Conservation (phyloP, 2,888 invertebrate species). For the Graphium colonna region DNA sequence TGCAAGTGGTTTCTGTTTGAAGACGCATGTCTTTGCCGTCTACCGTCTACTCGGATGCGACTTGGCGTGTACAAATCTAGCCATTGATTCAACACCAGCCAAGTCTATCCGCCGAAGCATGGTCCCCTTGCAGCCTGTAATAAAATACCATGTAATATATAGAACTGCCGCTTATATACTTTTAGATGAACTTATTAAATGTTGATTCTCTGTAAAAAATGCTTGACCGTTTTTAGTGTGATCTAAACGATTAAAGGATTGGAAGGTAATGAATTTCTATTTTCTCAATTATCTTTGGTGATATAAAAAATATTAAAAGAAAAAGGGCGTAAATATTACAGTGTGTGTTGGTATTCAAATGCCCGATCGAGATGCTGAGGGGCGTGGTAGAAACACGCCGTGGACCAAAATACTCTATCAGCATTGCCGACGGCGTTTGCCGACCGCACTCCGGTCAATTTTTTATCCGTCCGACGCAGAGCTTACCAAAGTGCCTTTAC, state of each 20-base stretch:
- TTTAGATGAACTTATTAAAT: constrained; percentile 69
- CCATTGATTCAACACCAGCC: constrained; percentile 34
- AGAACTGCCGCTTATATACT: constrained; percentile 67
- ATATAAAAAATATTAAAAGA: constrained; percentile 32
- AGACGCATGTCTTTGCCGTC: constrained; percentile 58
- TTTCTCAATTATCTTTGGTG: constrained; percentile 65
- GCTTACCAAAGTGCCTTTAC: constrained; percentile 50
- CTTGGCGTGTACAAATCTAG: constrained; percentile 52
- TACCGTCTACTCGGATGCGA: constrained; percentile 41
- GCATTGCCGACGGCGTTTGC: constrained; percentile 67
- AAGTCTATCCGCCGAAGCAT: constrained; percentile 63
- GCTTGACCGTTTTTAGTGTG: constrained; percentile 74
- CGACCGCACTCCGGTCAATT: constrained; percentile 57
- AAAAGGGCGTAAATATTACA: constrained; percentile 71
- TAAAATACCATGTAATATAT: constrained; percentile 46
- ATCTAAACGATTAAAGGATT: constrained; percentile 76
- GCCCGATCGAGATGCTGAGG: constrained; percentile 80
- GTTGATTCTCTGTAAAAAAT: constrained; percentile 69
- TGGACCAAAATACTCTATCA: constrained; percentile 73
- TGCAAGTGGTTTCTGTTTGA: constrained; percentile 65
- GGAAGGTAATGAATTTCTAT: constrained; percentile 73
- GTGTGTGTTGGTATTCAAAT: constrained; percentile 88
- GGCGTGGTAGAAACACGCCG: constrained; percentile 58
- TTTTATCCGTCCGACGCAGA: constrained; percentile 38
- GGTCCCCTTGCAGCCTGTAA: constrained; percentile 74